Percentiles rank a stretch among this genome's conserved stretches.
phyloP scores from a whole-genome alignment of 2,797 vertebrate genomes.

The Catamblyrhynchus diadema region DNA sequence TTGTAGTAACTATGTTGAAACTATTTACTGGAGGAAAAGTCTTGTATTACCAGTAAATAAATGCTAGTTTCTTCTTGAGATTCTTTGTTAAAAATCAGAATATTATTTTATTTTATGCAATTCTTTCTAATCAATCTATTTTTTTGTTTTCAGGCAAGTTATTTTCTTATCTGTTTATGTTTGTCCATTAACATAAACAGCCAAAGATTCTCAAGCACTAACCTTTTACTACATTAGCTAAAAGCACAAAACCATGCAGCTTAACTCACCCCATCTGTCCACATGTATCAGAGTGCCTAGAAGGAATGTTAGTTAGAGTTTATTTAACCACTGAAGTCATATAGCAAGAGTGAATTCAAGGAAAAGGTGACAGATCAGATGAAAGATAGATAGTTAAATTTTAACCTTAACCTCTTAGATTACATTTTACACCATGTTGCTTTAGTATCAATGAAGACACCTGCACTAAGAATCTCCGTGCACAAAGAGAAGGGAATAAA shows the following conservation, averaged over 20 bases:
- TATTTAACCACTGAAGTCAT: not conserved
- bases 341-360: not conserved
- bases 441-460: slow-evolving; percentile 24
- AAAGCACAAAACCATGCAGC: not conserved
- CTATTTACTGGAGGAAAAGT: not conserved
- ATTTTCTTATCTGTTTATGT: not conserved
- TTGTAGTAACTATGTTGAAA: not conserved
- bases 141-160: not conserved
- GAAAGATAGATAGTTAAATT: not conserved
- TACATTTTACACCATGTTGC: slow-evolving; percentile 9
- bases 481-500: slow-evolving; percentile 9
- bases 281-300: not conserved
- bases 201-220: not conserved
- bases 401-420: slow-evolving; percentile 5
- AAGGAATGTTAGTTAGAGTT: slow-evolving; percentile 6
- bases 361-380: not conserved
- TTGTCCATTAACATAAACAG: not conserved
- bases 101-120: not conserved
- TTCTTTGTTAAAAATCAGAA: not conserved
- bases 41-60: not conserved
- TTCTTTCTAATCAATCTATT: not conserved
- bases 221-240: not conserved
- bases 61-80: not conserved
- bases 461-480: not conserved
- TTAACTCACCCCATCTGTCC: not conserved